Percentiles rank a stretch among this genome's conserved stretches.
These are phyloP conservation scores for Gymnosoma rotundatum DNA, from an alignment of 2,888 invertebrate species.

Conservation along the genomic window DNA sequence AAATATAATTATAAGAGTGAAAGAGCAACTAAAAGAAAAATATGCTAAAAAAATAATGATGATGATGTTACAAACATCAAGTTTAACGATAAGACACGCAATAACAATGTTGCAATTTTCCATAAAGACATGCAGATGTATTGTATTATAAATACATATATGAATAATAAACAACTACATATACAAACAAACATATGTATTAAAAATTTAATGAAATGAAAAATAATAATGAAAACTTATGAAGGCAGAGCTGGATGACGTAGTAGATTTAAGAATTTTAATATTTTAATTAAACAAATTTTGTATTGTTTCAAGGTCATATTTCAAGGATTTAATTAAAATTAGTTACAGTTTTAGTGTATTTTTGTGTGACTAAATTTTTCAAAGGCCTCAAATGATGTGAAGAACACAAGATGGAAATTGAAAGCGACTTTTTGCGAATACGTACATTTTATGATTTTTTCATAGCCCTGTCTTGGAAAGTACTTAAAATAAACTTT, in stretches of 20 bases:
- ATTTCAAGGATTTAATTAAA: too few relatives aligned
- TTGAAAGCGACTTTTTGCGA: too few relatives aligned
- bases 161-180: neutral
- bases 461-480: too few relatives aligned
- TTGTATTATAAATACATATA: slow-evolving; percentile 12
- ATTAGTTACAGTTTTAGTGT: too few relatives aligned
- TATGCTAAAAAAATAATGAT: slow-evolving; percentile 12
- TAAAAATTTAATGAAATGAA: slow-evolving; percentile 46
- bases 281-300: too few relatives aligned
- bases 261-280: too few relatives aligned
- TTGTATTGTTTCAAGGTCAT: too few relatives aligned
- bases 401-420: too few relatives aligned
- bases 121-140: slow-evolving; percentile 4
- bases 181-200: neutral
- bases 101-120: slow-evolving; percentile 64
- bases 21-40: slow-evolving; percentile 31
- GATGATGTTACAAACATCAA: slow-evolving; percentile 48
- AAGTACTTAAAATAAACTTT: too few relatives aligned
- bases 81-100: slow-evolving; percentile 67
- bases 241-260: slow-evolving; percentile 53
- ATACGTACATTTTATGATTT: too few relatives aligned
- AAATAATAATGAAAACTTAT: slow-evolving; percentile 33
- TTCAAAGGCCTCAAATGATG: too few relatives aligned
- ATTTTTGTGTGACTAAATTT: too few relatives aligned
- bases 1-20: slow-evolving; percentile 8